Evolutionary conservation across 2,888 invertebrate species (phyloP).

Genomic region (Cheilosia urbana): DNA sequence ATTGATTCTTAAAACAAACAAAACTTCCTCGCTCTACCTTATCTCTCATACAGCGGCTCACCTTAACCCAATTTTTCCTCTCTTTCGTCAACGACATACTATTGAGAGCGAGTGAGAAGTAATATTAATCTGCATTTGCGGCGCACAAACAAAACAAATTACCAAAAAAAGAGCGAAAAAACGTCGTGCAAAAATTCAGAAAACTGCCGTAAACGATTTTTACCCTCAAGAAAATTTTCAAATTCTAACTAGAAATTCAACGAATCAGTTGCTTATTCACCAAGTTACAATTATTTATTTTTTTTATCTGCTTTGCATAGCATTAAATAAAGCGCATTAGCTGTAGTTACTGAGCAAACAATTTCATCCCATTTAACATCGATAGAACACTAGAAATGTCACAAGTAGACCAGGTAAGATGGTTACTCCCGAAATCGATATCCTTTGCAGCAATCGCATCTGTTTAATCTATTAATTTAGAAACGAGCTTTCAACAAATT

Average conservation of each 20-base stretch:
- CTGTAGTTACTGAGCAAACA: constrained; percentile 1
- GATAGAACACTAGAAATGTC: constrained; percentile 75
- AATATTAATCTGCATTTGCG: constrained; percentile 11
- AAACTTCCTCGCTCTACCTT: constrained; percentile 10
- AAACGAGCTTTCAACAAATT: constrained; percentile 90
- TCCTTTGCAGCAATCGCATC: constrained; percentile 18
- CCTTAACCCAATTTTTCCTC: not conserved
- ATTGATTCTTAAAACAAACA: too few species aligned
- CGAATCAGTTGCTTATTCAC: not conserved
- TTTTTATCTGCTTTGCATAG: not conserved
- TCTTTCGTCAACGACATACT: not conserved
- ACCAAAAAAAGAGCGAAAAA: constrained; percentile 41
- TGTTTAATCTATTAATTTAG: constrained; percentile 82
- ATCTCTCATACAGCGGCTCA: constrained; percentile 29
- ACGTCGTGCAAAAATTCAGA: constrained; percentile 47
- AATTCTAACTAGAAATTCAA: constrained; percentile 12
- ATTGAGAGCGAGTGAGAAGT: constrained; percentile 19
- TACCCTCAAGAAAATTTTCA: constrained; percentile 11
- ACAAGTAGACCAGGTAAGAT: constrained; percentile 78
- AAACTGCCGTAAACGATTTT: constrained; percentile 64
- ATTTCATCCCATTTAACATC: constrained; percentile 6
- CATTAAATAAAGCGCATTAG: constrained; percentile 33
- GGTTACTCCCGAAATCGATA: constrained; percentile 60
- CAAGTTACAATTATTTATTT: not conserved
- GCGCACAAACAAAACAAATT: constrained; percentile 72